Evolutionary conservation across 2,113 vertebrate genomes (phyloP), one percentile per base, ranked within the genome.

Genomic region (Argyrosomus japonicus): DNA sequence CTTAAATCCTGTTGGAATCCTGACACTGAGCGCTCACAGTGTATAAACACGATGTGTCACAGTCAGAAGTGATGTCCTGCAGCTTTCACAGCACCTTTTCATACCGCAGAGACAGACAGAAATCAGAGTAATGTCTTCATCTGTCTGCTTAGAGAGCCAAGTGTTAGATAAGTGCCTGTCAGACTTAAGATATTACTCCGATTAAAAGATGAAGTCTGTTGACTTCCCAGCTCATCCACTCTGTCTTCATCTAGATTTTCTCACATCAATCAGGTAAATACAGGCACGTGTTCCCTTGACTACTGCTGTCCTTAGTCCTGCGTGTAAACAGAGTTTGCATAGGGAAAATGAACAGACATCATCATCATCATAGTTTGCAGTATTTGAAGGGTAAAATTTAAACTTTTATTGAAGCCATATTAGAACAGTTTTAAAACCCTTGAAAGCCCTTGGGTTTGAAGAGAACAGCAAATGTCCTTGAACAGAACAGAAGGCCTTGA

Each of bases 41-140:
- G 51, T 71, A 36, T 54, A 64, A 88, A 90, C 82, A 74, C 3
- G 19, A 63, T 29, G 72, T 21, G 12, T 82, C 75, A 60, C 7
- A 65, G 12, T 48, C 9, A 1, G 61, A 27, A 5, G 14, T 5
- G 3, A 14, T 15, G 18, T 57, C 45, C 64, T 10, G 53, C 57
- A 53, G 68, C 23, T 14, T 18, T 36, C 43, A 18, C 43, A 53
- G 64, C 69, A 68, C 48, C 27, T 50, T 71, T 3, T 67, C 27
- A 36, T 0, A 9, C 27, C 11, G 23, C 21, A 0, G 51, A 36
- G 65, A 82, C 71, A 21, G 25, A 47, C 76, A 56, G n/a, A 10
- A 68, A 67, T 51, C 40, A 6, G 23, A 45, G 29, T 77, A 27
- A 86, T 79, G 18, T 68, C 77, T 74, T 78, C 40, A 81, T 70